phyloP scores from a whole-genome alignment of 1,140 invertebrate genomes.

The Psilanteris sp. region DNA sequence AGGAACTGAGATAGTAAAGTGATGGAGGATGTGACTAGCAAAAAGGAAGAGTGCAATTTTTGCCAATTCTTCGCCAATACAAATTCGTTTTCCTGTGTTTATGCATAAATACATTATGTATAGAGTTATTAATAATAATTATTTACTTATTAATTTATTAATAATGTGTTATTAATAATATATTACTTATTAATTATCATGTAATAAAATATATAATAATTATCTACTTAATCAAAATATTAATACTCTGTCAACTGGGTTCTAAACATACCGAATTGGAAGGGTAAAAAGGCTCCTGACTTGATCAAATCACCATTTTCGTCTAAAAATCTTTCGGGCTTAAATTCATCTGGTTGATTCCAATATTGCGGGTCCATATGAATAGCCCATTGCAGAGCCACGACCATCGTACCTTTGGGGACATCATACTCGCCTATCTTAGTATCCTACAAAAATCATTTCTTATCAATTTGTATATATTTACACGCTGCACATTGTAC shows the following conservation, averaged over 20 bases:
- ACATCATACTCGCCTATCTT: slow-evolving; percentile 81
- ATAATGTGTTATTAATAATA: too few relatives aligned
- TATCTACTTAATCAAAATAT: too few relatives aligned
- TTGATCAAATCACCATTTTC: slow-evolving; percentile 83
- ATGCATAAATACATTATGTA: too few relatives aligned
- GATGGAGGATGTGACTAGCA: slow-evolving; percentile 83
- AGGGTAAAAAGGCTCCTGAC: slow-evolving; percentile 89
- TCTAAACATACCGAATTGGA: slow-evolving; percentile 85
- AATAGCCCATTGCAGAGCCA: slow-evolving; percentile 91
- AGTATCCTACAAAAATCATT: slow-evolving; percentile 81
- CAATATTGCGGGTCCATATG: slow-evolving; percentile 88
- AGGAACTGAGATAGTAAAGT: slow-evolving; percentile 80
- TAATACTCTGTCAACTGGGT: too few relatives aligned
- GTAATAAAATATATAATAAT: too few relatives aligned
- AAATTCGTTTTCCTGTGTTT: slow-evolving; percentile 90
- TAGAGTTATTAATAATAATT: too few relatives aligned
- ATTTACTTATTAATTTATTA: too few relatives aligned
- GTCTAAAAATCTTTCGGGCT: slow-evolving; percentile 87
- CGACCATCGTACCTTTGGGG: slow-evolving; percentile 83
- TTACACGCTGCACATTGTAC: slow-evolving; percentile 41
- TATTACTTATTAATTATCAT: too few relatives aligned
- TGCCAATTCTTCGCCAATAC: slow-evolving; percentile 91
- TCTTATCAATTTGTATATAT: slow-evolving; percentile 16
- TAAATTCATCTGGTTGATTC: slow-evolving; percentile 86
- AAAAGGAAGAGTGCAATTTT: slow-evolving; percentile 87